Conservation (phyloP, 2,888 invertebrate genomes). For the Hartigia nigra region DNA sequence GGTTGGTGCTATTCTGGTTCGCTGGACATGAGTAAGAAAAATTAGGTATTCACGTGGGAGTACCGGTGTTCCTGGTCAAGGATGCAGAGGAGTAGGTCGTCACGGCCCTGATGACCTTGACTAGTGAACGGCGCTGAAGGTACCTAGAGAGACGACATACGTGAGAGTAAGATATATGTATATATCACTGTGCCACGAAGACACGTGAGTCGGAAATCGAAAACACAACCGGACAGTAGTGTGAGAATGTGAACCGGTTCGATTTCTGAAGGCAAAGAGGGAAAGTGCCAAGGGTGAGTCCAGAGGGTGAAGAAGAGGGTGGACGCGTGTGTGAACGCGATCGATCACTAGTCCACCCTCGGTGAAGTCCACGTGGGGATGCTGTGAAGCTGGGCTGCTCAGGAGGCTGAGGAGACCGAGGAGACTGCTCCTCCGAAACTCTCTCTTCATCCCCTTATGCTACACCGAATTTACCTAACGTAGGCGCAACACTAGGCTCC, state of each 20-base stretch:
- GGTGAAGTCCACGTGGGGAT: slow-evolving; percentile 38
- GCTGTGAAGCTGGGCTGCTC: background rate
- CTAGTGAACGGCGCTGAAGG: background rate
- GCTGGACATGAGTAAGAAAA: background rate
- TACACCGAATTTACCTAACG: slow-evolving; percentile 63
- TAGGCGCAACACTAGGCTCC: slow-evolving; percentile 48
- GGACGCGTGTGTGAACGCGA: slow-evolving; percentile 33
- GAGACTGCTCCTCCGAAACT: slow-evolving; percentile 26
- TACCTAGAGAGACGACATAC: background rate
- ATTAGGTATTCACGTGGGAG: background rate
- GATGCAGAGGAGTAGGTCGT: background rate
- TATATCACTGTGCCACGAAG: background rate
- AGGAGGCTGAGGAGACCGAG: background rate
- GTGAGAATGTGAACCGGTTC: slow-evolving; percentile 13
- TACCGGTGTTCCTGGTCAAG: background rate
- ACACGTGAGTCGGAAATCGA: background rate
- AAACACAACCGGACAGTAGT: background rate
- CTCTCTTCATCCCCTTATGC: slow-evolving; percentile 38
- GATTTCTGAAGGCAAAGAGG: slow-evolving; percentile 17
- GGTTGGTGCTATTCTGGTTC: background rate
- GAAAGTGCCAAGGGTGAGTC: slow-evolving; percentile 18
- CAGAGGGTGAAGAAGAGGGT: slow-evolving; percentile 34
- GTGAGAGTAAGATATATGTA: background rate
- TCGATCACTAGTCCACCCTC: slow-evolving; percentile 56
- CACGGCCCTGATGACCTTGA: background rate